Conservation (phyloP, 2,888 invertebrate genomes). For the Gisinianus flammeolus region DNA sequence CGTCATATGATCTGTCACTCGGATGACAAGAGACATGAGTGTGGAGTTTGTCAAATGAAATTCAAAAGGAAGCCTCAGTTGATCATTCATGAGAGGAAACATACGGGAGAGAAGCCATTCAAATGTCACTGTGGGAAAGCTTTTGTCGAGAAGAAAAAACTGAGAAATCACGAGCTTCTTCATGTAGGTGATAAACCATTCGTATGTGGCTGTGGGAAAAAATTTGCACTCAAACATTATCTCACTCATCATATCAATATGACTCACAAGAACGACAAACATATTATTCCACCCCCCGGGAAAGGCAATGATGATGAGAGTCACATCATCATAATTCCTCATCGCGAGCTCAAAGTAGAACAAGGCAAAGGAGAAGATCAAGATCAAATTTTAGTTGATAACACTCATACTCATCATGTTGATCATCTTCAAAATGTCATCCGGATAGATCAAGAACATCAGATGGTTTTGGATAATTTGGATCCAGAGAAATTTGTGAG, state of each 20-base stretch:
- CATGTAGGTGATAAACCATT: slow-evolving; percentile 11
- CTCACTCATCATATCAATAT: slow-evolving; percentile 22
- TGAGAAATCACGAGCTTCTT: slow-evolving; percentile 26
- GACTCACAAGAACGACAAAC: slow-evolving; percentile 4
- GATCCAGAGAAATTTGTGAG: neutral
- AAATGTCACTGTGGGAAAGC: neutral
- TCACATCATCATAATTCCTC: neutral
- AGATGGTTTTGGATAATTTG: neutral
- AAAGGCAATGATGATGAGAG: neutral
- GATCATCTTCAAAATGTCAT: no score
- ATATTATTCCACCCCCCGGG: neutral
- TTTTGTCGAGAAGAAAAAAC: slow-evolving; percentile 24
- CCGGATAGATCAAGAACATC: neutral
- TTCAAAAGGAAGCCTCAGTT: slow-evolving; percentile 19
- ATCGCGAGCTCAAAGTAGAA: neutral
- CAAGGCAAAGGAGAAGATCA: neutral
- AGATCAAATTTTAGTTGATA: neutral
- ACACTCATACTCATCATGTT: neutral
- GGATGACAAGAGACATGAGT: neutral
- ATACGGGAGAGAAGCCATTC: slow-evolving; percentile 1
- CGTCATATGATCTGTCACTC: slow-evolving; percentile 28
- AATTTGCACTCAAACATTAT: slow-evolving; percentile 13
- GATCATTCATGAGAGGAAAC: slow-evolving; percentile 22
- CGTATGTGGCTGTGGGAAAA: neutral
- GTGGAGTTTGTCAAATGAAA: neutral